Conservation (phyloP, 2,797 vertebrate species). For the Anguilla obscura region DNA sequence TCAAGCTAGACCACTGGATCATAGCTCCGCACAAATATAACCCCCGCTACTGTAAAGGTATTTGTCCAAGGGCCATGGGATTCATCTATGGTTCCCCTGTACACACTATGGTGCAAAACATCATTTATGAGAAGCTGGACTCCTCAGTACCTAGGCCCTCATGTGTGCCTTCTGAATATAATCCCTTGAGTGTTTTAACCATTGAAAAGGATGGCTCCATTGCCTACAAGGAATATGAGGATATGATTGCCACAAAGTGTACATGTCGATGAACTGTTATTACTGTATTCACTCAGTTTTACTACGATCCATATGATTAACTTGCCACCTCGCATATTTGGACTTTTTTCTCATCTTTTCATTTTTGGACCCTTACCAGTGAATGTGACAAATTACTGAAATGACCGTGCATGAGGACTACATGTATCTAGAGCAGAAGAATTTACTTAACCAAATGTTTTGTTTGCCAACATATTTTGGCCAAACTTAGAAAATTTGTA, state of each 20-base stretch:
- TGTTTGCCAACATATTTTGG: constrained; percentile 62
- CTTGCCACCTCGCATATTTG: constrained; percentile 8
- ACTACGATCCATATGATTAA: constrained; percentile 17
- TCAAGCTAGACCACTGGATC: constrained; percentile 92
- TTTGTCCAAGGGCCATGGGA: constrained; percentile 80
- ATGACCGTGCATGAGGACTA: constrained; percentile 4
- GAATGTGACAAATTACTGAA: constrained; percentile 47
- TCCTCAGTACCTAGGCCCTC: constrained; percentile 83
- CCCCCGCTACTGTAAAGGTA: constrained; percentile 90
- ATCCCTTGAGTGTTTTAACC: constrained; percentile 87
- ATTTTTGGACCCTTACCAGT: constrained; percentile 36
- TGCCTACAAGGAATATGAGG: constrained; percentile 89
- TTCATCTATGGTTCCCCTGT: constrained; percentile 88
- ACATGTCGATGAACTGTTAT: constrained; percentile 80
- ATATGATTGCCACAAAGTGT: constrained; percentile 93
- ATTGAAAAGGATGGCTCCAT: constrained; percentile 89
- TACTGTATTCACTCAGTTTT: constrained; percentile 18
- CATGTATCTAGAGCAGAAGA: constrained; percentile 61
- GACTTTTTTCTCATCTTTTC: constrained; percentile 51
- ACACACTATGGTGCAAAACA: constrained; percentile 91
- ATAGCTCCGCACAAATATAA: constrained; percentile 89
- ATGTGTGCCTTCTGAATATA: constrained; percentile 89
- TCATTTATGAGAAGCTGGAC: constrained; percentile 90
- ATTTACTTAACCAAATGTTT: constrained; percentile 53
- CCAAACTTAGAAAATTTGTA: constrained; percentile 48